Base-by-base conservation (phyloP, 2,113 vertebrate species). In the Perca flavescens region DNA sequence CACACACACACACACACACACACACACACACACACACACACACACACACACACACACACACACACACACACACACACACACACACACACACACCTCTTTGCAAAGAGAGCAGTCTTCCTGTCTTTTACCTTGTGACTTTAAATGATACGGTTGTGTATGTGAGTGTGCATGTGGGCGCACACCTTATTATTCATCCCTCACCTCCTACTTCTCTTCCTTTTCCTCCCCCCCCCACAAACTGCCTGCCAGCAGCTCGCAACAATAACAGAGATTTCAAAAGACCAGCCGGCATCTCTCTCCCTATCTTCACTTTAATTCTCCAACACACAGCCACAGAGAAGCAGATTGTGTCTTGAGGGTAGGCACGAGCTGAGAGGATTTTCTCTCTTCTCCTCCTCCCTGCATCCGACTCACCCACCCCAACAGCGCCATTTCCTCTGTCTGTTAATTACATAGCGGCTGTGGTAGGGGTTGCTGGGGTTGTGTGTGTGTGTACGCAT, bases 371-470 rank as follows among this genome's bases (percentile, higher is more conserved):
- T 82, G 65, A 81, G 85, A 87, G 86, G 82, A 89, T 91, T 90
- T 88, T 83, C 85, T 90, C 75, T 79, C 64, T 73, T 88, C 87
- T 74, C 72, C 80, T 75, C 90, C 83, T 86, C 78, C 80, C 74
- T 78, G 71, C 79, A 89, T 88, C 86, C 68, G 49, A 91, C 86
- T 90, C 82, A 86, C 75, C 82, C 88, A 89, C 86, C 86, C 85
- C 85, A 75, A 76, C 90, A 89, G 89, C 86, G 79, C 91, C 87
- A 91, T 92, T 94, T 92, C 91, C 89, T 91, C 91, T 87, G 87
- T 90, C 90, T 92, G 91, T 94, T 93, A 94, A 93, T 92, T 93
- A 88, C 90, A 93, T 74, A 85, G 90, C 60, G 74, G 85, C 87
- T 89, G 80, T 85, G 88, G 87, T 77, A 50, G 77, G 73, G 89